Conservation (phyloP, 2,113 vertebrate species). For the Chloropsis hardwickii region DNA sequence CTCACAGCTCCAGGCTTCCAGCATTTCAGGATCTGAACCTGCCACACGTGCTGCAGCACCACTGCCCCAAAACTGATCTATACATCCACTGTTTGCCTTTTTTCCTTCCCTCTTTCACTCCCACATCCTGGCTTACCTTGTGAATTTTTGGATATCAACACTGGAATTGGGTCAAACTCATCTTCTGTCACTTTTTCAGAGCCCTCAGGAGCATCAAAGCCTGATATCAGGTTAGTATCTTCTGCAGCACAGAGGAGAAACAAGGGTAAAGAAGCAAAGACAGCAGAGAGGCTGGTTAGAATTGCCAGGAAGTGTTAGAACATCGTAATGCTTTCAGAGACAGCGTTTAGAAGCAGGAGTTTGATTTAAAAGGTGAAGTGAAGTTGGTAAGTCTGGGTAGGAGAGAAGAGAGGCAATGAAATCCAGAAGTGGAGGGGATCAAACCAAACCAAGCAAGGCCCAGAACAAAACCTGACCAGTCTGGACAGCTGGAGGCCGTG, state of each 20-base stretch:
- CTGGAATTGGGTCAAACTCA: conserved; percentile 99
- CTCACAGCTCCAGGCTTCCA: background rate
- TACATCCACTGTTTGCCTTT: background rate
- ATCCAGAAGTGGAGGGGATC: background rate
- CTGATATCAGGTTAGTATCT: conserved; percentile 93
- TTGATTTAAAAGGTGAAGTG: background rate
- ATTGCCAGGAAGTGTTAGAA: conserved; percentile 37
- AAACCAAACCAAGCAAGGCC: background rate
- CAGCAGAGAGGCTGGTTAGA: conserved; percentile 73
- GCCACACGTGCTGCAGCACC: background rate
- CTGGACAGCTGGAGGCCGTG: background rate
- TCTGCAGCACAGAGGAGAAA: conserved; percentile 82
- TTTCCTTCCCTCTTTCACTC: background rate
- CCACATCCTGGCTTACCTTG: conserved; percentile 87
- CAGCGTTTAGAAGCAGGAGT: background rate
- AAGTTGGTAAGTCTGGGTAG: background rate
- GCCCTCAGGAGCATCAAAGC: conserved; percentile 83
- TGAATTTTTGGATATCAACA: conserved; percentile 96
- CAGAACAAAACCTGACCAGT: background rate
- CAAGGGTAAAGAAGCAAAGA: conserved; percentile 71
- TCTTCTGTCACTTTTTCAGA: conserved; percentile 90
- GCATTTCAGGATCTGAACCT: background rate
- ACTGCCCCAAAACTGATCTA: background rate
- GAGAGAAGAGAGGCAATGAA: background rate
- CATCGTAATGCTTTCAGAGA: background rate